Conservation (phyloP, 2,113 vertebrate genomes). For the Chaetops frenatus region DNA sequence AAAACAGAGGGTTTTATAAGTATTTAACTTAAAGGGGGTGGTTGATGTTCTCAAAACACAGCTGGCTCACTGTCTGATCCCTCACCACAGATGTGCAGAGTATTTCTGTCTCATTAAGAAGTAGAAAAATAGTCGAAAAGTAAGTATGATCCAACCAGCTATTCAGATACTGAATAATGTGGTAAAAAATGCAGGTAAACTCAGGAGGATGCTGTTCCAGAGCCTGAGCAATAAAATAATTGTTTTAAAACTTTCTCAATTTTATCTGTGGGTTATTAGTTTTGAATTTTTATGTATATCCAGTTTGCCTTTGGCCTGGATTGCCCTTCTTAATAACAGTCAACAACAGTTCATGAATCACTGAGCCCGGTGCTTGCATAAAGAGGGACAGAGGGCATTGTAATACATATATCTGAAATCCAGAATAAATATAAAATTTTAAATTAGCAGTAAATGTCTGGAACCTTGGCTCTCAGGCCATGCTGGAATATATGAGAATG, state of each 20-base stretch:
- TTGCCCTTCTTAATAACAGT: not conserved
- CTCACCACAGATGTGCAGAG: not conserved
- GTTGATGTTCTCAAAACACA: not conserved
- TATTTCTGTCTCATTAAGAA: rapidly evolving
- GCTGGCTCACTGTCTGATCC: not conserved
- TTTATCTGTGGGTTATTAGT: not conserved
- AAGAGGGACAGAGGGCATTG: not conserved
- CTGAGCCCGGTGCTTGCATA: not conserved
- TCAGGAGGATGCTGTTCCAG: not conserved
- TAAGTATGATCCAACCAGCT: not conserved
- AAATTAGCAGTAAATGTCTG: not conserved
- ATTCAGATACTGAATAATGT: not conserved
- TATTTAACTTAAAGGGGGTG: not conserved
- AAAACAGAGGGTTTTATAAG: not conserved
- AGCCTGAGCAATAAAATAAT: not conserved
- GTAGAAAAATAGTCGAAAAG: not conserved
- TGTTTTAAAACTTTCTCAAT: not conserved
- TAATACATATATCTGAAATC: not conserved
- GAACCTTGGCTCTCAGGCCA: not conserved
- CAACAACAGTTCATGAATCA: not conserved
- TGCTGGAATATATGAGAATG: not conserved
- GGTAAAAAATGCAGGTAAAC: not conserved
- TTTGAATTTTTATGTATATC: not conserved
- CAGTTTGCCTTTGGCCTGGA: not conserved
- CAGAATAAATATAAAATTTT: not conserved